Base-by-base conservation (phyloP, 2,113 vertebrate species). In the Ageneiosus marmoratus region DNA sequence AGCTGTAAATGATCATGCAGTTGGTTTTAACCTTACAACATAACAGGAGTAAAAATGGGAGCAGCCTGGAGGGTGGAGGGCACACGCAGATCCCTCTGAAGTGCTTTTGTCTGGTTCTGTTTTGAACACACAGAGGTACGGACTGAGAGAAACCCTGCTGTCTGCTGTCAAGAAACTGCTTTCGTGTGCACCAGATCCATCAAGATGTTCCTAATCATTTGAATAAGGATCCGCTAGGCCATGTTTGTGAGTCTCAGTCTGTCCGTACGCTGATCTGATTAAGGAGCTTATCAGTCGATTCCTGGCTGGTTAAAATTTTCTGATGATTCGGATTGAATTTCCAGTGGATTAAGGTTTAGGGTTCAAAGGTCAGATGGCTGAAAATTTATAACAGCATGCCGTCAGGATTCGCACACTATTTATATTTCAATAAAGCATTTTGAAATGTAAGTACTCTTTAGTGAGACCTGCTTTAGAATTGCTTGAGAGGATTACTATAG, bases 291-390 rank as follows among this genome's bases (percentile, higher is more conserved):
- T 78, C 53, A 5, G 29, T n/a, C n/a, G n/a, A n/a, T n/a, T 62
- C 37, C 46, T 48, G 77, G 32, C 76, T 60, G 76, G 56, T 63
- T 79, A 63, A 79, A 32, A 56, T 12, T 41, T 41, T 79, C 77
- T 79, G 41, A 56, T 48, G 24, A 62, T 48, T 46, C 20, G 24
- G 44, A 34, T n/a, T n/a, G 58, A 37, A 24, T 24, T 76, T 55
- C 73, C 50, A 55, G 29, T 76, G 29, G 60, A 79, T 79, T 67
- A 44, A 67, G 27, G 34, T n/a, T 79, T 67, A 79, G 60, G 58
- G 77, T 79, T 79, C 58, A 79, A 67, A 79, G 77, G 77, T 79
- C 77, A 79, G 60, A 55, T 76, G 34, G 3, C 34, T 34, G 3
- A 51, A 20, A 63, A 46, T 16, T n/a, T 11, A 63, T 62, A 8